These are phyloP conservation scores for Cardiocondyla obscurior DNA, from an alignment of 1,140 invertebrate genomes.

Conservation along the genomic window DNA sequence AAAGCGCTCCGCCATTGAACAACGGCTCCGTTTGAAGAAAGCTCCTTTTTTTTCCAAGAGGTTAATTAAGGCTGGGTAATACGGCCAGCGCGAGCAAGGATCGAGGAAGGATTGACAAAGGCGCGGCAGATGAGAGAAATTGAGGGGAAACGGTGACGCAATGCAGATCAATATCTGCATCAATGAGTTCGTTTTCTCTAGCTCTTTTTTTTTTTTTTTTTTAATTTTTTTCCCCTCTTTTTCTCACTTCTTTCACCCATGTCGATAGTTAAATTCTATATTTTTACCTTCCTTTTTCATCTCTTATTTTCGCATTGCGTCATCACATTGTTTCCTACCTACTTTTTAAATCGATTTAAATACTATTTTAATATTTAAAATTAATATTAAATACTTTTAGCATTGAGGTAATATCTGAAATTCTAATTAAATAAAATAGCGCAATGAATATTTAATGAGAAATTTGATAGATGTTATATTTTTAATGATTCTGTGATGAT, in stretches of 20 bases:
- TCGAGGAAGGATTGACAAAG: constrained; percentile 26
- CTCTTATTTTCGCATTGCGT: background rate
- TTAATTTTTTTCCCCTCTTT: too few species aligned
- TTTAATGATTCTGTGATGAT: background rate
- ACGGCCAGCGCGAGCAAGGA: background rate
- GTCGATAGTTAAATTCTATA: background rate
- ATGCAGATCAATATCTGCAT: constrained; percentile 8
- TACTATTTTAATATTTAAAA: constrained; percentile 15
- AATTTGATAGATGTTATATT: constrained; percentile 17
- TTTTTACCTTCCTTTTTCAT: background rate
- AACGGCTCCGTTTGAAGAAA: background rate
- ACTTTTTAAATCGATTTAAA: background rate
- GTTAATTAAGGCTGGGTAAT: constrained; percentile 40
- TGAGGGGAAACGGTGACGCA: background rate
- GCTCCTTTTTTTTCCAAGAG: constrained; percentile 5
- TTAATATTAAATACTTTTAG: constrained; percentile 6
- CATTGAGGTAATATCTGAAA: constrained; percentile 9
- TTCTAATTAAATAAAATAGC: constrained; percentile 17
- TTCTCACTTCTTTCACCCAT: background rate
- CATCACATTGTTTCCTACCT: background rate
- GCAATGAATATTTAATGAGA: background rate
- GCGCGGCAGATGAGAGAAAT: background rate
- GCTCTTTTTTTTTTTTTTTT: background rate
- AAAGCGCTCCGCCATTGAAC: background rate
- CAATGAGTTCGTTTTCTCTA: background rate